Base-by-base conservation (phyloP, 2,888 invertebrate species). In the Pseudococcus jackbeardsleyi region DNA sequence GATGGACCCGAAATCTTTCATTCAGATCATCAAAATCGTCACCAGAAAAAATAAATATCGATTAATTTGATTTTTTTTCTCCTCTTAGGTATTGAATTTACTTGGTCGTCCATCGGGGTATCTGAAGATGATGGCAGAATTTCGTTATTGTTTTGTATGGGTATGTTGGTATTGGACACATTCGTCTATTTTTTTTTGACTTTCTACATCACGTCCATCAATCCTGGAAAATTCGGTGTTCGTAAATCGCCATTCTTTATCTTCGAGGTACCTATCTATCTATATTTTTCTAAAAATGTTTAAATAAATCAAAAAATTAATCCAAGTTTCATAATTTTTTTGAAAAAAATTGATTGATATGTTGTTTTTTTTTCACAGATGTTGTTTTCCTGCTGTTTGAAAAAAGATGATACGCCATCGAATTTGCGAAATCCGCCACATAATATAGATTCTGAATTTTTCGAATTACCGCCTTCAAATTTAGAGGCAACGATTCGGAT, bases 401-500 rank as follows among this genome's bases (percentile, higher is more conserved):
- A 59, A 3, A 17, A 9, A 33, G 33, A 72, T 0, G 33, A 17
- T 5, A 0, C 5, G 17, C 4, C 33, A 4, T 19, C 26, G 4
- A 33, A 11, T 39, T 46, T 19, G 33, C 7, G 68, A 42, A 22
- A 64, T 64, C 12, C 12, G 15, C 19, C 7, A 22, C 7, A 54
- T 9, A 33, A 33, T 19, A 17, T 1, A 0, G 68, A 22, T 9
- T 9, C 6, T 0, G 79, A 86, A 26, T 64, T 84, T 26, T 89
- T 89, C 77, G 90, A 90, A 88, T 82, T 82, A 22, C 89, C 89
- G 22, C 82, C 89, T 17, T 91, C 91, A 5, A 89, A 91, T 4
- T 89, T 89, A 82, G 91, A 91, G 42, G 79, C 86, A 9, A 92
- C 92, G n/a, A 91, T 93, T 22, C 90, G 91, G 84, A 91, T 92